These are phyloP conservation scores for Ecdyonurus torrentis DNA, from an alignment of 2,888 invertebrate species.

Conservation along the genomic window DNA sequence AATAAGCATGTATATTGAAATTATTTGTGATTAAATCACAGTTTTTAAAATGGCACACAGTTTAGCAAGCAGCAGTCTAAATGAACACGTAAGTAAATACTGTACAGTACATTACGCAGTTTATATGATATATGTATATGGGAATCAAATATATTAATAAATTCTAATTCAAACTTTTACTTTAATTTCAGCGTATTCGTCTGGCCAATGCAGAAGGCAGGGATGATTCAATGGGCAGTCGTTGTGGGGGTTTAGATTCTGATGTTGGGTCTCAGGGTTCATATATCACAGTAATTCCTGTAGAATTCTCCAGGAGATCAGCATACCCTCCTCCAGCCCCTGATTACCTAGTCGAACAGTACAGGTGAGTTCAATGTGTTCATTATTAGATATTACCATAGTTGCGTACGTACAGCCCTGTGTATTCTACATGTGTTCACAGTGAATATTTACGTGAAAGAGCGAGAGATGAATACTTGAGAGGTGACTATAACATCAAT, in stretches of 20 bases:
- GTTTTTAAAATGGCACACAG: not conserved
- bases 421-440: not conserved
- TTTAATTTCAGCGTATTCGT: not conserved
- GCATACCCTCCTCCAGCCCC: conserved; percentile 38
- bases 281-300: conserved; percentile 40
- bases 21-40: no score
- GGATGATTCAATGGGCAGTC: not conserved
- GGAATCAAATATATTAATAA: not conserved
- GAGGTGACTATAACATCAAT: conserved; percentile 16
- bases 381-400: conserved; percentile 4
- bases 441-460: conserved; percentile 16
- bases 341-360: conserved; percentile 28
- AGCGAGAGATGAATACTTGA: conserved; percentile 15
- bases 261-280: not conserved
- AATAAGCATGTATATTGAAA: no score
- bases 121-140: no score
- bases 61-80: not conserved
- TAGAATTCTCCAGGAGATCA: conserved; percentile 35
- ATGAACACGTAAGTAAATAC: not conserved
- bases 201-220: not conserved
- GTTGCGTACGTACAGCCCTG: not conserved
- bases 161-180: not conserved
- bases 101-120: no score
- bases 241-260: not conserved
- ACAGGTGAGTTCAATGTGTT: conserved; percentile 27